These are phyloP conservation scores for Palaemon carinicauda DNA, from an alignment of 1,140 invertebrate genomes.

Conservation along the genomic window DNA sequence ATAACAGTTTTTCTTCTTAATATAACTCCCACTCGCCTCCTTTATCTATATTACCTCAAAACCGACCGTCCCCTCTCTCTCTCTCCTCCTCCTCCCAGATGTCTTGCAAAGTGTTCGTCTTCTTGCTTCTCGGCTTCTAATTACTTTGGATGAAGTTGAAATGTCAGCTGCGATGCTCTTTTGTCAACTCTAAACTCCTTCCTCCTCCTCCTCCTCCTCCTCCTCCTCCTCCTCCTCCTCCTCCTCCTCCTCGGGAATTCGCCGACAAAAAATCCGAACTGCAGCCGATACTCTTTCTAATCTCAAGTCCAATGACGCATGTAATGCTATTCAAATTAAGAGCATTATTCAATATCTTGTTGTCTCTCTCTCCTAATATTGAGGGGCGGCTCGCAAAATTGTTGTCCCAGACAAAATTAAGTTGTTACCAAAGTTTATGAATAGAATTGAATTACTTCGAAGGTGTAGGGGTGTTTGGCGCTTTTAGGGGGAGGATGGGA, in stretches of 20 bases:
- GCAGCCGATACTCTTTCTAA: no score
- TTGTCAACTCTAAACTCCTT: no score
- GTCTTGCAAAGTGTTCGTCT: neutral
- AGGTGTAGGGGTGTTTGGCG: neutral
- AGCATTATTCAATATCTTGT: constrained; percentile 46
- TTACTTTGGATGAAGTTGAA: no score
- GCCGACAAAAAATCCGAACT: neutral
- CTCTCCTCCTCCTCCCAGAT: neutral
- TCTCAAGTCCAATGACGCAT: neutral
- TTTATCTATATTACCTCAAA: neutral
- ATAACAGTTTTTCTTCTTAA: neutral
- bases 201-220: neutral
- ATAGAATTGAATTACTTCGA: constrained; percentile 31
- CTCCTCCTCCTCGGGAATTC: neutral
- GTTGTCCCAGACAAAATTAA: constrained; percentile 20
- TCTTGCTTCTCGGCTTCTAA: no score
- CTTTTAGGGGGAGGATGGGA: neutral
- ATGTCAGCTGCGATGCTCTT: no score
- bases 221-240: neutral
- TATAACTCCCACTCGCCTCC: neutral
- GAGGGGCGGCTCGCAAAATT: constrained; percentile 24
- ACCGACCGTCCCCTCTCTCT: neutral
- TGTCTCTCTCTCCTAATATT: constrained; percentile 31
- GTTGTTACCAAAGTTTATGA: constrained; percentile 30
- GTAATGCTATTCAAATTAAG: constrained; percentile 35